phyloP scores from a whole-genome alignment of 2,888 invertebrate species.

The Isotomurus palustris region DNA sequence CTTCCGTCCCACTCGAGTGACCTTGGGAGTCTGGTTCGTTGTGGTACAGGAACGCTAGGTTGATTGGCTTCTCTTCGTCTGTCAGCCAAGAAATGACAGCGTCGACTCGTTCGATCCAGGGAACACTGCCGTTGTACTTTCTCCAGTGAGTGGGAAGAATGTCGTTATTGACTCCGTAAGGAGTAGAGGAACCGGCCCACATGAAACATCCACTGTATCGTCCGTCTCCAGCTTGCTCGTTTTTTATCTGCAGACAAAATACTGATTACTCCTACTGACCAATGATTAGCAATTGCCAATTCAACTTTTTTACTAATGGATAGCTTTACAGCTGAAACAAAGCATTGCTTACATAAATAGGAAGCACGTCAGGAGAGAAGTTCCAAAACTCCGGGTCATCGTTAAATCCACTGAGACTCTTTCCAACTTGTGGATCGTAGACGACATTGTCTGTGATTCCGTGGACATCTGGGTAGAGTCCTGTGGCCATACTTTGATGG shows the following conservation, averaged over 20 bases:
- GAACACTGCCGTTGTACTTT: constrained; percentile 38
- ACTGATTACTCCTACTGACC: no score
- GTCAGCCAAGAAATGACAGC: constrained; percentile 59
- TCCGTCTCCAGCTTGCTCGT: constrained; percentile 55
- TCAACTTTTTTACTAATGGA: constrained; percentile 50
- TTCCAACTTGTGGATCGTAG: constrained; percentile 53
- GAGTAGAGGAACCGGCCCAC: constrained; percentile 60
- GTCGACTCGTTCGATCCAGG: constrained; percentile 57
- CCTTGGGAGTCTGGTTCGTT: constrained; percentile 64
- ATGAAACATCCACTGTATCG: constrained; percentile 62
- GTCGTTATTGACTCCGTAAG: constrained; percentile 47
- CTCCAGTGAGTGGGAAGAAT: constrained; percentile 53
- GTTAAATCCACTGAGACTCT: constrained; percentile 23
- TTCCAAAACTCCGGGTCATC: constrained; percentile 39
- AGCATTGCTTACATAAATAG: constrained; percentile 26
- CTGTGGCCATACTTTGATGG: constrained; percentile 67
- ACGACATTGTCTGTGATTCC: constrained; percentile 62
- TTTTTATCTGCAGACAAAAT: no score
- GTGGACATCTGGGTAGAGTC: constrained; percentile 63
- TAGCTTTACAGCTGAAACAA: neutral
- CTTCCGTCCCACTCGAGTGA: constrained; percentile 60
- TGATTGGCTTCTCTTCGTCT: constrained; percentile 59
- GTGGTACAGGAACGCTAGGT: constrained; percentile 64
- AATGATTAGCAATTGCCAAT: no score
- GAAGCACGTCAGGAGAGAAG: constrained; percentile 24